A percentile compares a stretch with the other conserved stretches of the same genome.
These are phyloP conservation scores for Pan troglodytes DNA, from an alignment of 2,113 vertebrate species.

Conservation along the genomic window DNA sequence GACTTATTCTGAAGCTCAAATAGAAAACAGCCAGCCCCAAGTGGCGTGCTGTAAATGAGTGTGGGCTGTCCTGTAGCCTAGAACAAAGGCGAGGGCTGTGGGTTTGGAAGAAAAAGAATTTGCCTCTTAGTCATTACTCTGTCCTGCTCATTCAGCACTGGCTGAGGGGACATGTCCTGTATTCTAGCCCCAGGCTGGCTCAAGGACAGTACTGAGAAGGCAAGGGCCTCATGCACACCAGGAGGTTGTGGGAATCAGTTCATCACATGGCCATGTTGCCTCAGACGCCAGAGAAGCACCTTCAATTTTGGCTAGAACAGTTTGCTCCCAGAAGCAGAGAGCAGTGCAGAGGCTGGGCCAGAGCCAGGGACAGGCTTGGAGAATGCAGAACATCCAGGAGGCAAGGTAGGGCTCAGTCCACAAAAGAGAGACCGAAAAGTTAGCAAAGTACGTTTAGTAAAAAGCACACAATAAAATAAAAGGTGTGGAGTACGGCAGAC, in stretches of 20 bases:
- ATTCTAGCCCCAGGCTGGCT: accelerated
- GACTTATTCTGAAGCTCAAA: neutral
- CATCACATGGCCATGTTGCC: accelerated
- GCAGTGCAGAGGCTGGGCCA: neutral
- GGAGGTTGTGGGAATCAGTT: neutral
- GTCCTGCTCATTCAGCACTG: neutral
- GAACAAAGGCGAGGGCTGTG: accelerated
- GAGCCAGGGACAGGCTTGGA: neutral
- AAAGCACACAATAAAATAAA: neutral
- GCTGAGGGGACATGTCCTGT: neutral
- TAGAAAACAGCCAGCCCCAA: accelerated
- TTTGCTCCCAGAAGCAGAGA: neutral
- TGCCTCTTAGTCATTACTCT: accelerated
- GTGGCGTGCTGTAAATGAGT: accelerated
- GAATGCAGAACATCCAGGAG: neutral
- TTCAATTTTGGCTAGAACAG: neutral
- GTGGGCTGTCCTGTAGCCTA: accelerated
- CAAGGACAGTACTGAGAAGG: neutral
- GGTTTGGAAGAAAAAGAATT: neutral
- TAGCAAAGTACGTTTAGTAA: too few species aligned
- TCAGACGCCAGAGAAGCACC: neutral
- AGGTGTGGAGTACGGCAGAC: accelerated
- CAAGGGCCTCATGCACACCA: accelerated
- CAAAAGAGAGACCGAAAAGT: neutral
- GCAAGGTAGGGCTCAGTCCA: neutral